Conservation (phyloP, 2,797 vertebrate genomes). For the Selene dorsalis region DNA sequence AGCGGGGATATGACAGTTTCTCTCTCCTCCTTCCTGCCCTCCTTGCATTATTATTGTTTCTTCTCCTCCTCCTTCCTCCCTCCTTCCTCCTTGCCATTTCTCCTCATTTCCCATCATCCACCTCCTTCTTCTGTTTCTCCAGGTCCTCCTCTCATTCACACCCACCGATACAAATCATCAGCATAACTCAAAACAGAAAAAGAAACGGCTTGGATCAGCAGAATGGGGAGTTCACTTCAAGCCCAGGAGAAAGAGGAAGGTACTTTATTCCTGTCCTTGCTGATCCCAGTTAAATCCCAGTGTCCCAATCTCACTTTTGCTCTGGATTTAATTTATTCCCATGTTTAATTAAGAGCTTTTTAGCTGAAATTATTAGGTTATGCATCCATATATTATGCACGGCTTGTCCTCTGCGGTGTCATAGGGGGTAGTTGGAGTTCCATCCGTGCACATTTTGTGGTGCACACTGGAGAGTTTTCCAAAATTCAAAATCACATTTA, state of each 20-base stretch:
- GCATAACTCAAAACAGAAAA: conserved; percentile 11
- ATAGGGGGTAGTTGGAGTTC: no score
- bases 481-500: no score
- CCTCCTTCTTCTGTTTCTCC: conserved; percentile 10
- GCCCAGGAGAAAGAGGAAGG: not conserved
- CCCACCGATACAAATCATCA: conserved; percentile 23
- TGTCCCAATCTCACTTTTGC: not conserved
- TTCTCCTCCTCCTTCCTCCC: not conserved
- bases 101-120: conserved; percentile 25
- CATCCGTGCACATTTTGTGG: no score
- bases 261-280: not conserved
- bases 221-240: not conserved
- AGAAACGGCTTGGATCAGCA: conserved; percentile 2
- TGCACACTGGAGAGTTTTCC: no score
- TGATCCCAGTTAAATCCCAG: not conserved
- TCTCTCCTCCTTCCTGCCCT: conserved; percentile 60
- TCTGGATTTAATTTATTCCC: not conserved
- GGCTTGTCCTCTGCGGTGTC: no score
- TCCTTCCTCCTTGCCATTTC: not conserved
- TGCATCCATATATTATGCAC: not conserved
- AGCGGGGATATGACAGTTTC: conserved; percentile 77
- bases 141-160: conserved; percentile 3
- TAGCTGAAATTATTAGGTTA: not conserved
- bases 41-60: conserved; percentile 54
- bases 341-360: conserved; percentile 5